phyloP scores from a whole-genome alignment of 2,113 vertebrate species.

The Alouatta palliata region DNA sequence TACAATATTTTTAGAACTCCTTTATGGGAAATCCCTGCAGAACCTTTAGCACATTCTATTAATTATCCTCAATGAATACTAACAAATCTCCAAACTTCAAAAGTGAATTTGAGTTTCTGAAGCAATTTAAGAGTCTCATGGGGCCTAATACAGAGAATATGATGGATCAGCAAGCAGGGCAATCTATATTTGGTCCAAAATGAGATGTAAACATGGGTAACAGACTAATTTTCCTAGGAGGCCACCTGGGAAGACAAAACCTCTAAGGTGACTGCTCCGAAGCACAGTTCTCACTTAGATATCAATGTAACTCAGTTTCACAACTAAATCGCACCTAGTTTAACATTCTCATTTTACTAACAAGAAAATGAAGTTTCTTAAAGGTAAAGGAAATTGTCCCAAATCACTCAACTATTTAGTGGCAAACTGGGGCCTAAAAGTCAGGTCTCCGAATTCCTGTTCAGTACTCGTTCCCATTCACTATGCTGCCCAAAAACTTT shows the following conservation, averaged over 20 bases:
- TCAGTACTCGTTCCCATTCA: not conserved
- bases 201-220: not conserved
- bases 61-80: not conserved
- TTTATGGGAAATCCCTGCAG: constrained; percentile 26
- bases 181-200: not conserved
- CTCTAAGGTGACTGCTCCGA: not conserved
- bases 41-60: not conserved
- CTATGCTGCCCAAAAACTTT: not conserved
- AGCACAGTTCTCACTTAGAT: not conserved
- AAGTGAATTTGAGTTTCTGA: not conserved
- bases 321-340: not conserved
- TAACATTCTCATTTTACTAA: not conserved
- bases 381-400: not conserved
- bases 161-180: not conserved
- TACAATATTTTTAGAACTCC: not conserved
- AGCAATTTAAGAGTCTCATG: not conserved
- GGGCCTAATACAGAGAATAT: not conserved
- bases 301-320: not conserved
- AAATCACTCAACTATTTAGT: not conserved
- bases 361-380: not conserved
- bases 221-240: not conserved
- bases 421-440: not conserved
- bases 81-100: not conserved
- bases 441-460: not conserved
- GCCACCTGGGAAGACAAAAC: not conserved